These are phyloP conservation scores for Macrobrachium rosenbergii DNA, from an alignment of 1,140 invertebrate species.

Conservation along the genomic window DNA sequence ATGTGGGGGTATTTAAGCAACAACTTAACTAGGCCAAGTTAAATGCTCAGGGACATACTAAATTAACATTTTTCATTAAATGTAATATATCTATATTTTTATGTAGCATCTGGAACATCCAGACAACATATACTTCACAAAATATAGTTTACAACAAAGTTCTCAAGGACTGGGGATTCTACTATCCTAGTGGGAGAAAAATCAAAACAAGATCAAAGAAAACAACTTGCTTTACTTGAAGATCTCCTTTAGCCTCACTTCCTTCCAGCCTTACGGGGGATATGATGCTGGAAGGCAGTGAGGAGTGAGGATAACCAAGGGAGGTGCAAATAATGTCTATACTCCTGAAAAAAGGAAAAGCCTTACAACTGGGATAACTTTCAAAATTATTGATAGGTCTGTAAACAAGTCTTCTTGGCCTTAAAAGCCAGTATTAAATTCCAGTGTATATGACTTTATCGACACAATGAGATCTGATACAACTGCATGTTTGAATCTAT, in stretches of 20 bases:
- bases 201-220: not conserved
- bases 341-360: not conserved
- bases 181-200: slow-evolving; percentile 18
- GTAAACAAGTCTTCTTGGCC: too few species aligned
- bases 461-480: too few species aligned
- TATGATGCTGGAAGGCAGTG: slow-evolving; percentile 38
- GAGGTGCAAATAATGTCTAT: not conserved
- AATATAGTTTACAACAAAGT: slow-evolving; percentile 39
- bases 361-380: not conserved
- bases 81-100: slow-evolving; percentile 21
- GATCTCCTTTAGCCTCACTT: slow-evolving; percentile 21
- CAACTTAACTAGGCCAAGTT: slow-evolving; percentile 17
- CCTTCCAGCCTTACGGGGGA: slow-evolving; percentile 41
- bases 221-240: not conserved
- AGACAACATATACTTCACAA: slow-evolving; percentile 39
- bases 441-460: too few species aligned
- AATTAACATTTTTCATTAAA: slow-evolving; percentile 15
- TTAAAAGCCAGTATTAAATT: too few species aligned
- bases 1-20: slow-evolving; percentile 23
- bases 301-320: slow-evolving; percentile 8
- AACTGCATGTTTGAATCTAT: too few species aligned
- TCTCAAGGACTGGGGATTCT: slow-evolving; percentile 15
- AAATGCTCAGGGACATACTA: slow-evolving; percentile 35
- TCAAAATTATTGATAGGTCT: too few species aligned
- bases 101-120: slow-evolving; percentile 42